Conservation (phyloP, 2,113 vertebrate genomes). For the Anoplopoma fimbria region DNA sequence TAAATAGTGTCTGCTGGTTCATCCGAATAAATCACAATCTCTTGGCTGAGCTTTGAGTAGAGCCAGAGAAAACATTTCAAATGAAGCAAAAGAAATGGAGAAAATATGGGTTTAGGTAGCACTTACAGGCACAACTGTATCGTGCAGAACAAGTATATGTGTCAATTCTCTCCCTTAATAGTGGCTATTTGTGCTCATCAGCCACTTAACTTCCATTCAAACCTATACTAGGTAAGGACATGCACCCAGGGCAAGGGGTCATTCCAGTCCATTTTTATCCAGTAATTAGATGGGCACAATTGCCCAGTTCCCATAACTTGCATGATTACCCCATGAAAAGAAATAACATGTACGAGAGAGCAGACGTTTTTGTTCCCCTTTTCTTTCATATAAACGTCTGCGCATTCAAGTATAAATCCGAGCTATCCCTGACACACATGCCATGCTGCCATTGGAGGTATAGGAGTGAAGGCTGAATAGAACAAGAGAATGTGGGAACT, state of each 20-base stretch:
- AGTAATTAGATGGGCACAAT: background rate
- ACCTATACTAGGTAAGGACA: background rate
- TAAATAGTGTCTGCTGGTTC: background rate
- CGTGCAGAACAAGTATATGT: background rate
- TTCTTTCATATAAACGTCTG: constrained; percentile 47
- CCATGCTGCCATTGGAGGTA: constrained; percentile 62
- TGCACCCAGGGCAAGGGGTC: background rate
- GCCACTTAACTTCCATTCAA: background rate
- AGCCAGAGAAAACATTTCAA: background rate
- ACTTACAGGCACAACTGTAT: background rate
- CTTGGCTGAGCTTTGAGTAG: background rate
- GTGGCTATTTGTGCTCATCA: background rate
- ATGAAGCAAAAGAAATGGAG: background rate
- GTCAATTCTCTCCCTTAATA: background rate
- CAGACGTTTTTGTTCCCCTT: constrained; percentile 51
- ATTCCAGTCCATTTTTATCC: background rate
- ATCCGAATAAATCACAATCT: background rate
- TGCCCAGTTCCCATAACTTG: constrained; percentile 38
- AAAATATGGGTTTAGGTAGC: background rate
- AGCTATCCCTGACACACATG: constrained; percentile 61
- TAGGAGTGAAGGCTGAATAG: constrained; percentile 68
- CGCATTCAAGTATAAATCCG: constrained; percentile 70
- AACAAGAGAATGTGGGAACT: constrained; percentile 72
- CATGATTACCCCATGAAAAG: constrained; percentile 65
- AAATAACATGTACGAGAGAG: constrained; percentile 38